Evolutionary conservation across 2,797 vertebrate genomes (phyloP).

Genomic region (Sphaeramia orbicularis): DNA sequence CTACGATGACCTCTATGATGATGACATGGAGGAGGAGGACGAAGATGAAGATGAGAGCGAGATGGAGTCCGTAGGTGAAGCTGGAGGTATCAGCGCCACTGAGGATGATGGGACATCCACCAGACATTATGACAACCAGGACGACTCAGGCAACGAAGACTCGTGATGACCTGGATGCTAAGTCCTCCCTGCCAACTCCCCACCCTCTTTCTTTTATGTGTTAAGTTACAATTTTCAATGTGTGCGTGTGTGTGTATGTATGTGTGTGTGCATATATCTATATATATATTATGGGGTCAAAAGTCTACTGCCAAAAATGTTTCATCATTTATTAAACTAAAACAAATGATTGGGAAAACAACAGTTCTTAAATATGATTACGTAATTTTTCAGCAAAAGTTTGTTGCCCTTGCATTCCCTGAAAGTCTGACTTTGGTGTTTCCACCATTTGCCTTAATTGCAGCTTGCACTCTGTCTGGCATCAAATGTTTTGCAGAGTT

Average conservation of each 20-base stretch:
- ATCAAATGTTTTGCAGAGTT: constrained; percentile 46
- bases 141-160: constrained; percentile 98
- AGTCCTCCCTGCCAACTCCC: constrained; percentile 54
- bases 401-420: constrained; percentile 43
- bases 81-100: constrained; percentile 85
- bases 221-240: constrained; percentile 33
- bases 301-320: constrained; percentile 74
- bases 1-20: constrained; percentile 97
- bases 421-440: constrained; percentile 54
- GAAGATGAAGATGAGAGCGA: constrained; percentile 94
- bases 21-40: constrained; percentile 96
- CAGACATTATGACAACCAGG: constrained; percentile 94
- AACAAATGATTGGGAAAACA: constrained; percentile 27
- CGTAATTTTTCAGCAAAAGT: constrained; percentile 28
- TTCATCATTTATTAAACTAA: constrained; percentile 76
- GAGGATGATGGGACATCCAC: constrained; percentile 83
- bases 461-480: constrained; percentile 60
- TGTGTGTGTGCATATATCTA: constrained; percentile 6
- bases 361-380: constrained; percentile 19
- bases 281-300: too few relatives aligned
- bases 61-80: constrained; percentile 87
- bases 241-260: constrained; percentile 10
- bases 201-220: constrained; percentile 38
- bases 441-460: constrained; percentile 80
- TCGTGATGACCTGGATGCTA: constrained; percentile 90